Evolutionary conservation across 2,113 vertebrate species (phyloP).

Genomic region (Rhipidura dahli): DNA sequence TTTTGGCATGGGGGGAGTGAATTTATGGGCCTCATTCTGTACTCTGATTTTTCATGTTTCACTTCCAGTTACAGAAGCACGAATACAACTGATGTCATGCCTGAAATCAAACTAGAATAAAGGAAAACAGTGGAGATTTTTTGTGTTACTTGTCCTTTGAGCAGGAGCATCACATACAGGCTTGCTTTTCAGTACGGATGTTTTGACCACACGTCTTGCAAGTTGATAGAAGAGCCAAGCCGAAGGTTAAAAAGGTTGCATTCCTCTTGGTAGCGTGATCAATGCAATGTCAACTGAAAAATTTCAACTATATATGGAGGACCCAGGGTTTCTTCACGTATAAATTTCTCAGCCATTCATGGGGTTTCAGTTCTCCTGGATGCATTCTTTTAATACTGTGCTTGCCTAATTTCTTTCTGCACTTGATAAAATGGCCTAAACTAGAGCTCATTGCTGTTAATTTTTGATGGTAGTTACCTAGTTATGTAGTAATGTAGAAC

Average conservation of each 20-base stretch:
- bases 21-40: neutral
- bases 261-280: neutral
- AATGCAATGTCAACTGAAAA: neutral
- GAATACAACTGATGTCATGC: neutral
- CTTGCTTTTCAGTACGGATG: neutral
- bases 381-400: neutral
- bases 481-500: neutral
- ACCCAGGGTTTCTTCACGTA: neutral
- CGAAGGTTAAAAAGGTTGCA: neutral
- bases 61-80: neutral
- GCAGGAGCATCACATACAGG: neutral
- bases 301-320: neutral
- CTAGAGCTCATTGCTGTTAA: neutral
- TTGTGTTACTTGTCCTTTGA: neutral
- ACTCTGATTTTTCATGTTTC: neutral
- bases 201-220: neutral
- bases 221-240: neutral
- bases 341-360: fast-evolving
- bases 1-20: fast-evolving
- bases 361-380: neutral
- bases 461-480: neutral
- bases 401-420: neutral
- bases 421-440: neutral
- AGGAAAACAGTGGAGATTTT: neutral
- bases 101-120: neutral